phyloP scores from a whole-genome alignment of 2,797 vertebrate genomes.

The Carapus acus region DNA sequence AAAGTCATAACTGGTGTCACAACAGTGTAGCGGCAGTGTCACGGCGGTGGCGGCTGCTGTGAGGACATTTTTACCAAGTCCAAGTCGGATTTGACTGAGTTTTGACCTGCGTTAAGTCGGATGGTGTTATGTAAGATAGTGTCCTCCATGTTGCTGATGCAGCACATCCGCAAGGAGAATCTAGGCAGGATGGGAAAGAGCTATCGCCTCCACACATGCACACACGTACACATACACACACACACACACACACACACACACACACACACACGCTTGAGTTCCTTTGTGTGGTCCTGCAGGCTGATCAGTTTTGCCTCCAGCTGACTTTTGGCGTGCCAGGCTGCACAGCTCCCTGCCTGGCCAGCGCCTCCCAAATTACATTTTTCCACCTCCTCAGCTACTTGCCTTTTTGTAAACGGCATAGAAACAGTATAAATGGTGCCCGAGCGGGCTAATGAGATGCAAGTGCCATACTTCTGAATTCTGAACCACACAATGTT shows the following conservation, averaged over 20 bases:
- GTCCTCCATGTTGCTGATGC: slow-evolving; percentile 50
- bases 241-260: slow-evolving; percentile 1
- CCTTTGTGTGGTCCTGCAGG: slow-evolving; percentile 47
- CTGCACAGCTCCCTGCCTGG: slow-evolving; percentile 16
- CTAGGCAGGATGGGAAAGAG: slow-evolving; percentile 35
- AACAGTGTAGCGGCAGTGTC: no score
- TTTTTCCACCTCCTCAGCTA: slow-evolving; percentile 2
- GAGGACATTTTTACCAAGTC: background rate
- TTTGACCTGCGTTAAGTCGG: slow-evolving; percentile 29
- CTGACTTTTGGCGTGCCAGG: slow-evolving; percentile 42
- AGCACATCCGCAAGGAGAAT: slow-evolving; percentile 53
- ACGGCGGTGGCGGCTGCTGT: background rate
- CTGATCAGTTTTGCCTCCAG: slow-evolving; percentile 50
- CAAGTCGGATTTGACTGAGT: background rate
- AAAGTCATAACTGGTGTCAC: background rate
- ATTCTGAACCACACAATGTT: slow-evolving; percentile 9
- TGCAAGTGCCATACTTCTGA: background rate
- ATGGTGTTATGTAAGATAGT: slow-evolving; percentile 40
- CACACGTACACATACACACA: slow-evolving; percentile 17
- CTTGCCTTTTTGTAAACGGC: slow-evolving; percentile 1
- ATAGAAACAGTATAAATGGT: background rate
- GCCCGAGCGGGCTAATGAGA: background rate
- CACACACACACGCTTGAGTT: slow-evolving; percentile 20
- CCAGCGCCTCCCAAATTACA: background rate
- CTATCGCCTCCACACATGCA: slow-evolving; percentile 22